Percentiles rank a stretch among this genome's conserved stretches.
Conservation (phyloP, 2,888 invertebrate species). For the Agonopterix alstromeriana region DNA sequence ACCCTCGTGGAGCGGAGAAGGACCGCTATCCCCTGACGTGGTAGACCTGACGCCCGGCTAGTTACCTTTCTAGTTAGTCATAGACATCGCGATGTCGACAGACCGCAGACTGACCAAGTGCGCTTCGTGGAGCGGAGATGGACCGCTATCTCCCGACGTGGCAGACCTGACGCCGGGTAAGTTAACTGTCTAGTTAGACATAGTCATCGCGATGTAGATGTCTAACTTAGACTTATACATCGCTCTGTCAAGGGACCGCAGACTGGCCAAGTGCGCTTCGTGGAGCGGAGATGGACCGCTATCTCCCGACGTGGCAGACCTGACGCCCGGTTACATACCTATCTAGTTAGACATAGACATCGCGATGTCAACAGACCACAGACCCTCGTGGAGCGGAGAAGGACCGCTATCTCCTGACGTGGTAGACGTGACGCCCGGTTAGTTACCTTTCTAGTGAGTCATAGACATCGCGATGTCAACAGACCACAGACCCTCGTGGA, state of each 20-base stretch:
- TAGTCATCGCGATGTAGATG: too few relatives aligned
- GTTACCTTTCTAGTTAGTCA: neutral
- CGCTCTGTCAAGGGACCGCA: constrained; percentile 21
- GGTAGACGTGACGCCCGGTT: too few relatives aligned
- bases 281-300: constrained; percentile 77
- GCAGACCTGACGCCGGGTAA: constrained; percentile 77
- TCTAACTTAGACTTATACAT: too few relatives aligned
- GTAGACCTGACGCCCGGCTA: constrained; percentile 77
- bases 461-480: too few relatives aligned
- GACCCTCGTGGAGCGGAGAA: too few relatives aligned
- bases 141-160: constrained; percentile 38
- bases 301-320: constrained; percentile 51
- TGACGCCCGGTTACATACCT: constrained; percentile 69
- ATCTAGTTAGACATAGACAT: too few relatives aligned
- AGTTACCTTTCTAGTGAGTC: too few relatives aligned
- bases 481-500: too few relatives aligned
- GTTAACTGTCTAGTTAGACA: constrained; percentile 1
- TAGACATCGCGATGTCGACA: constrained; percentile 26
- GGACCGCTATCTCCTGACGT: too few relatives aligned
- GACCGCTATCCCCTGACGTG: constrained; percentile 38
- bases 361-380: too few relatives aligned
- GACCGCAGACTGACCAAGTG: constrained; percentile 72
- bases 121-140: constrained; percentile 81
- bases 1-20: constrained; percentile 81
- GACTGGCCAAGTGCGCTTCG: constrained; percentile 82